phyloP scores from a whole-genome alignment of 2,797 vertebrate species.

The Etheostoma perlongum region DNA sequence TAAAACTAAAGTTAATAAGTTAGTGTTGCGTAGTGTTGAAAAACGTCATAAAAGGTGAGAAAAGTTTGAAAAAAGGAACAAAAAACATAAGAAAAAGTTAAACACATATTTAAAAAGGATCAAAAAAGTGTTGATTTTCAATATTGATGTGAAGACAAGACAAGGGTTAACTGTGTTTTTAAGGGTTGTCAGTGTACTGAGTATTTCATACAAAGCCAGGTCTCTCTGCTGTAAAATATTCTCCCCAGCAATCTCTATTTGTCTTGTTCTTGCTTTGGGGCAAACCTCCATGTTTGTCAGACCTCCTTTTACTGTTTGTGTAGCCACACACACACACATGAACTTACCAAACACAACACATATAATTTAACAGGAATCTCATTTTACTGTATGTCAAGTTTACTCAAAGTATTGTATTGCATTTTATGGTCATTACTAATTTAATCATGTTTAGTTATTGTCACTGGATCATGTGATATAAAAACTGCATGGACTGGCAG shows the following conservation, averaged over 20 bases:
- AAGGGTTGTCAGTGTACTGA: slow-evolving; percentile 42
- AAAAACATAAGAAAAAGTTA: no score
- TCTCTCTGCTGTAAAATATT: slow-evolving; percentile 23
- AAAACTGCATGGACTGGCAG: not conserved
- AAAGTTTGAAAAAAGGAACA: no score
- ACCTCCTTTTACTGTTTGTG: slow-evolving; percentile 1
- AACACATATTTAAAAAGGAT: no score
- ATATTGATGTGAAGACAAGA: no score
- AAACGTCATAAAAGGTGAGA: no score
- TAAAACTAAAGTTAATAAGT: no score
- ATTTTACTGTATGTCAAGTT: not conserved
- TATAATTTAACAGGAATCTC: not conserved
- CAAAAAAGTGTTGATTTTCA: no score
- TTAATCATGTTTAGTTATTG: not conserved
- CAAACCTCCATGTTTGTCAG: slow-evolving; percentile 4
- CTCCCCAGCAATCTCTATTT: slow-evolving; percentile 5
- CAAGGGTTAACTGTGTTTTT: slow-evolving; percentile 16
- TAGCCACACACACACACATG: not conserved
- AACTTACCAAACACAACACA: not conserved
- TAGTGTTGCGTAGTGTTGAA: no score
- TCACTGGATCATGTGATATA: not conserved
- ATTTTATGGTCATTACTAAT: not conserved
- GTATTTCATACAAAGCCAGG: slow-evolving; percentile 25
- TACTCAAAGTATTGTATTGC: not conserved
- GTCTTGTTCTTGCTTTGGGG: not conserved